Base-by-base conservation (phyloP, 2,888 invertebrate genomes). In the Lithodes maja region DNA sequence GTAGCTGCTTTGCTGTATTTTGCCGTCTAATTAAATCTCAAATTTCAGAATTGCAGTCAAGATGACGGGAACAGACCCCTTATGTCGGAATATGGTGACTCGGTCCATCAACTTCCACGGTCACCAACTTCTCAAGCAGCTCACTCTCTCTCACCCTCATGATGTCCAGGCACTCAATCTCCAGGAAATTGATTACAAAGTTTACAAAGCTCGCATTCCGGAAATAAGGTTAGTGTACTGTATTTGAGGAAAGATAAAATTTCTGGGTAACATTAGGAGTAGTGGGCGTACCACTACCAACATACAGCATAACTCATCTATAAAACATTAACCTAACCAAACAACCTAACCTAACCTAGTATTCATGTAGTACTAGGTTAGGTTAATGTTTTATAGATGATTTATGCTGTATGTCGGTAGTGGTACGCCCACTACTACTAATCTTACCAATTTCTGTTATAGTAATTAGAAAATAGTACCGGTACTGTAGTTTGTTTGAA, bases 111-210 rank as follows among this genome's bases (percentile, higher is more conserved):
- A 87, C 33, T 87, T 80, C 50, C 87, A 87, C 71, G 87, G 87
- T 17, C 87, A 87, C 79, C 87, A 79, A 53, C 87, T 87, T 50
- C 83, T 87, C 50, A 87, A 87, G 71, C 79, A 87, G n/a, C 80
- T 87, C 9, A 87, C 87, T 3, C n/a, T 68, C 52, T n/a, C 78
- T 33, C 54, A 87, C 83, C 79, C 79, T n/a, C 52, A 78, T 7
- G 87, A 87, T 69, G n/a, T 87, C 5, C 74, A 87, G 54, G n/a
- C 54, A 12, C 69, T 87, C 33, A 83, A 87, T 71, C 79, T 87
- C 49, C 77, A 87, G 17, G 83, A 83, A 3, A 77, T 87, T 69
- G 79, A 83, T 17, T 87, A 87, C 50, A 87, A 87, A 61, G 83
- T 83, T 2, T 83, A 71, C 54, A 79, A 71, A 71, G 83, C 87